A percentile compares a stretch with the other conserved stretches of the same genome.
These are phyloP conservation scores for Penaeus monodon DNA, from an alignment of 2,888 invertebrate species.

Conservation along the genomic window DNA sequence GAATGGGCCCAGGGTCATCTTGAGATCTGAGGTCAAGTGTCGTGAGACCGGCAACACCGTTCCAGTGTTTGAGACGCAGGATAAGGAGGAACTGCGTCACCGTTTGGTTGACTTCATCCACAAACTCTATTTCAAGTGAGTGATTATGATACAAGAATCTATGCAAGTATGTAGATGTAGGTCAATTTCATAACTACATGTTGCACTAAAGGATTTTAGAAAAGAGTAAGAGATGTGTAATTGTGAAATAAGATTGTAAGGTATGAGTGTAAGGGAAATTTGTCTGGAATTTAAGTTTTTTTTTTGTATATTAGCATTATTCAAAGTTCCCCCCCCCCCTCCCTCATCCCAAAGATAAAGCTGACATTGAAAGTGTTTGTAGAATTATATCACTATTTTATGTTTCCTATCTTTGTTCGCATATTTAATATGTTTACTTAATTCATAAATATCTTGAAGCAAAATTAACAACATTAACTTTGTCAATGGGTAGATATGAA, in stretches of 20 bases:
- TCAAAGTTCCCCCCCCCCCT: no score
- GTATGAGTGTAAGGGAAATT: not conserved
- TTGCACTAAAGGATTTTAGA: no score
- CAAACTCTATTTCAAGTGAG: slow-evolving; percentile 86
- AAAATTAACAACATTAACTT: no score
- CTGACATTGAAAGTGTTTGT: no score
- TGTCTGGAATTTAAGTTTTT: not conserved
- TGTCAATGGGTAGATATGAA: no score
- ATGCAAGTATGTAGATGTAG: slow-evolving; percentile 31
- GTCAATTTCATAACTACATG: slow-evolving; percentile 6
- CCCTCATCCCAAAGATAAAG: no score
- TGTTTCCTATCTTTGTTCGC: no score
- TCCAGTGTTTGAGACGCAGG: slow-evolving; percentile 77
- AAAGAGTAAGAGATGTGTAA: not conserved
- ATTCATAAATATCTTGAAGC: no score
- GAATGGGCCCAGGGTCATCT: slow-evolving; percentile 87
- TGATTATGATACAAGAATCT: not conserved
- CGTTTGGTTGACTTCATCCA: slow-evolving; percentile 90
- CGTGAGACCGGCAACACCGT: slow-evolving; percentile 74
- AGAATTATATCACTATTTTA: no score
- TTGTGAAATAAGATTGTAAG: not conserved
- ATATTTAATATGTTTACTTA: no score
- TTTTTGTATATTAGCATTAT: not conserved
- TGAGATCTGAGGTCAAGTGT: slow-evolving; percentile 82
- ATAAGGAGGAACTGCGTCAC: slow-evolving; percentile 82